Evolutionary conservation across 2,888 invertebrate genomes (phyloP).

Genomic region (Cerceris ruficornis): DNA sequence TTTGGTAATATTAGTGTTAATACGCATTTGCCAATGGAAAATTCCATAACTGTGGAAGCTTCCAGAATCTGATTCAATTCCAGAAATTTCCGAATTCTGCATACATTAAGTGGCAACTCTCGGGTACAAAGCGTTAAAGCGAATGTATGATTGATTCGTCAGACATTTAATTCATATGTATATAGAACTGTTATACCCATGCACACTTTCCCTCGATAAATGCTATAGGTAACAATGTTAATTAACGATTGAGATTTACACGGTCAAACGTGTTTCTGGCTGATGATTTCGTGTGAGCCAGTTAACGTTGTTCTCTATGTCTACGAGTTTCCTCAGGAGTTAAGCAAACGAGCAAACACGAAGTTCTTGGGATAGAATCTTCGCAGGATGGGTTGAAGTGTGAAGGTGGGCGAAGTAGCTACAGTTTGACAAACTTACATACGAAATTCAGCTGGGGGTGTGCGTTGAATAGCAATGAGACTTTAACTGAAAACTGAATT

Average conservation of each 20-base stretch:
- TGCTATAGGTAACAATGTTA: neutral
- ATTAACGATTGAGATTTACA: neutral
- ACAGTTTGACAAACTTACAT: conserved; percentile 37
- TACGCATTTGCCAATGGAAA: no score
- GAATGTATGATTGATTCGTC: no score
- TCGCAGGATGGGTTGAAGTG: neutral
- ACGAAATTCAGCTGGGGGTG: conserved; percentile 28
- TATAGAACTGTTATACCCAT: no score
- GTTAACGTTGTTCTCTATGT: conserved; percentile 22
- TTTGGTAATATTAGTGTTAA: no score
- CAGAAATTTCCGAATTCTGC: no score
- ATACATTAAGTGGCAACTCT: no score
- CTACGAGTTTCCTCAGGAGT: conserved; percentile 9
- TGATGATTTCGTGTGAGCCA: neutral
- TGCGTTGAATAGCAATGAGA: conserved; percentile 54
- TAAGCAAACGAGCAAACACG: conserved; percentile 2
- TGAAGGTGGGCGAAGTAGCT: neutral
- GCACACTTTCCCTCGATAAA: neutral
- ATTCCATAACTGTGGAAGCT: no score
- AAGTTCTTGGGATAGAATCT: conserved; percentile 19
- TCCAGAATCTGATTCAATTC: no score
- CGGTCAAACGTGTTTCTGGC: neutral
- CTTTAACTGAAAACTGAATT: conserved; percentile 16
- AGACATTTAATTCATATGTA: no score
- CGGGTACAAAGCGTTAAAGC: no score